Percentiles rank a stretch among this genome's conserved stretches.
These are phyloP conservation scores for Tamias sibiricus DNA, from an alignment of 2,113 vertebrate genomes.

Conservation along the genomic window DNA sequence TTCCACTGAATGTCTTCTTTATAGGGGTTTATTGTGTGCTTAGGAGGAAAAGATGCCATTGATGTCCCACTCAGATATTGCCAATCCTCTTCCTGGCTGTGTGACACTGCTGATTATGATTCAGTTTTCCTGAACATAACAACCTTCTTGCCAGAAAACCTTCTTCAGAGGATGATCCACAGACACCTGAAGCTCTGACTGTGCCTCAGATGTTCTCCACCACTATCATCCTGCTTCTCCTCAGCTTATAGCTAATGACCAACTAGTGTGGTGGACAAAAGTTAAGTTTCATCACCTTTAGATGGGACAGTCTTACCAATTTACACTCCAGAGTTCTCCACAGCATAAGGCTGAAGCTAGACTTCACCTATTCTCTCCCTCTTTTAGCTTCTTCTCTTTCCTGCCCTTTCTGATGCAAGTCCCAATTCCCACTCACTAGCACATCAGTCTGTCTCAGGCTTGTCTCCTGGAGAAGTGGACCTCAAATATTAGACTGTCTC, in stretches of 20 bases:
- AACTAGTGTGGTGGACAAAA: neutral
- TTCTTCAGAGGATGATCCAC: neutral
- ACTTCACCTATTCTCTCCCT: neutral
- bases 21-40: neutral
- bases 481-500: neutral
- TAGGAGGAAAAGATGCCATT: neutral
- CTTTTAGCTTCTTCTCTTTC: neutral
- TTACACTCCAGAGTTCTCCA: neutral
- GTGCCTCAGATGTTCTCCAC: neutral
- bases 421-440: neutral
- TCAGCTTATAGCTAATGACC: neutral
- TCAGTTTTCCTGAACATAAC: neutral
- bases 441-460: neutral
- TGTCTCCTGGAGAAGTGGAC: neutral
- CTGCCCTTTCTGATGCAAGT: neutral
- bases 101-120: neutral
- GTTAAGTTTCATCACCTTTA: neutral
- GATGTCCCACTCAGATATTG: neutral
- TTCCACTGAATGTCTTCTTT: neutral
- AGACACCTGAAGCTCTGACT: neutral
- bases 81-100: neutral
- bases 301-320: too few relatives aligned
- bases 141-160: neutral
- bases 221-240: accelerated
- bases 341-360: neutral